Evolutionary conservation across 2,113 vertebrate genomes (phyloP).

Genomic region (Rynchops niger): DNA sequence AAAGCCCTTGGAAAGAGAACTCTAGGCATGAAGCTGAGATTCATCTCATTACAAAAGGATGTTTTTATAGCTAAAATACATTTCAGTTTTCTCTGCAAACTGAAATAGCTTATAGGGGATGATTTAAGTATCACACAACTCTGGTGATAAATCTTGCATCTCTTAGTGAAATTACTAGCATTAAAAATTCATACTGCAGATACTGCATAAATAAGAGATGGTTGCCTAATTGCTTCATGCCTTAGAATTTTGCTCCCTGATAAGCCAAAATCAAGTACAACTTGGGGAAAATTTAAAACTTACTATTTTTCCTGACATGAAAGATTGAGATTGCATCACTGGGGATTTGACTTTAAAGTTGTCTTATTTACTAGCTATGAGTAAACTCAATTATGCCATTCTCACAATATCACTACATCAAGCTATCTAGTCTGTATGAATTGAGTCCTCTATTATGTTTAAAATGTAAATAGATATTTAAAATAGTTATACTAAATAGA

Average conservation of each 20-base stretch:
- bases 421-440: not conserved
- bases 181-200: slow-evolving; percentile 31
- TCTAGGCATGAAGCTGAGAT: not conserved
- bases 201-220: not conserved
- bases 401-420: not conserved
- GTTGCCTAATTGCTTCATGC: slow-evolving; percentile 3
- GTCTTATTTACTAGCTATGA: not conserved
- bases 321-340: not conserved
- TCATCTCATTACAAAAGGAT: not conserved
- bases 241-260: not conserved
- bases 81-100: not conserved
- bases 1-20: slow-evolving; percentile 10
- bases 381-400: not conserved
- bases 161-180: not conserved
- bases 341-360: not conserved
- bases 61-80: slow-evolving; percentile 41
- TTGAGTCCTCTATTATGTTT: not conserved
- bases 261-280: not conserved
- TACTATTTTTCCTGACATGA: not conserved
- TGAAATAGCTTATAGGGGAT: not conserved
- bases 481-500: not conserved
- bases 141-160: not conserved
- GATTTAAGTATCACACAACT: not conserved
- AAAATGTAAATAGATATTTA: not conserved
- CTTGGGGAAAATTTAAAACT: not conserved